Conservation (phyloP, 2,113 vertebrate species). For the Elachura formosa region DNA sequence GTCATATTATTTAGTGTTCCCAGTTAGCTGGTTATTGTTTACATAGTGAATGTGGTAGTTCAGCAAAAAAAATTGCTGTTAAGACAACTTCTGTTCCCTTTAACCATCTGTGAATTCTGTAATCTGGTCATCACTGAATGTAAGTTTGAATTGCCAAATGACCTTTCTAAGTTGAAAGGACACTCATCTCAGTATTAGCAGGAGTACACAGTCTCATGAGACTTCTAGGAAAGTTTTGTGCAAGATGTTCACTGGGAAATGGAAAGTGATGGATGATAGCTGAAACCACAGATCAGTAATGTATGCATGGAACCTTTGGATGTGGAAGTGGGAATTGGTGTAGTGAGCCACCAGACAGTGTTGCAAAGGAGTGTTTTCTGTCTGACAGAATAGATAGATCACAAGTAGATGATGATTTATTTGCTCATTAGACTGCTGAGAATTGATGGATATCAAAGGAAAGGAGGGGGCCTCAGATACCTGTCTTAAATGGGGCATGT, state of each 20-base stretch:
- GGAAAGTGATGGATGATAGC: neutral
- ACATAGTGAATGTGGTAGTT: neutral
- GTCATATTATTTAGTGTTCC: neutral
- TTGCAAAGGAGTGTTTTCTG: neutral
- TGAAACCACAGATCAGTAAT: neutral
- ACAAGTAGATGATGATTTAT: conserved; percentile 21
- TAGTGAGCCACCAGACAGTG: neutral
- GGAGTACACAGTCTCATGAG: neutral
- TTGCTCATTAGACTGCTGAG: neutral
- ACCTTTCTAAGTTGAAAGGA: neutral
- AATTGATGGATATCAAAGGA: neutral
- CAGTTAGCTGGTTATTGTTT: neutral
- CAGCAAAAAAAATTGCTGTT: neutral
- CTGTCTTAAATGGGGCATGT: neutral
- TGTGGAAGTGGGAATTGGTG: neutral
- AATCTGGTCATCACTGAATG: neutral
- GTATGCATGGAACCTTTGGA: neutral
- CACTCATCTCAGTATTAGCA: neutral
- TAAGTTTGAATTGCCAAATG: neutral
- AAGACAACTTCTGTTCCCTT: neutral
- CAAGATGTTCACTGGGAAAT: neutral
- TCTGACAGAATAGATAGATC: neutral
- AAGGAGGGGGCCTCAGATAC: neutral
- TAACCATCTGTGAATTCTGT: neutral
- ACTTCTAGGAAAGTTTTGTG: neutral